Evolutionary conservation across 92 coral and sea anemone genomes (phyloP).

Genomic region (Heteractis magnifica): DNA sequence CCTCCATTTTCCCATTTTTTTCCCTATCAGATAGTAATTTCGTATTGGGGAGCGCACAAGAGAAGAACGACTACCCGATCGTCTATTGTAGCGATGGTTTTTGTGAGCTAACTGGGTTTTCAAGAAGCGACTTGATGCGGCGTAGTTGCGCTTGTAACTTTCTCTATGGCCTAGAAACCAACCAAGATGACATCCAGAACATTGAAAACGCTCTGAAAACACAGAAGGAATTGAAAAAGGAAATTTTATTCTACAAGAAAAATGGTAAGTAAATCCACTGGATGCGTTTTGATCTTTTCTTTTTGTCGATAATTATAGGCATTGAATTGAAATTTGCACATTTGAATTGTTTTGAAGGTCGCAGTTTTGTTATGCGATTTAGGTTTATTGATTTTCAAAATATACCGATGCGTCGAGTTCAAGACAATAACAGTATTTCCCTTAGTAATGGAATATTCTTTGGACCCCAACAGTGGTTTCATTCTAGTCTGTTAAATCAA

Average conservation of each 20-base stretch:
- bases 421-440: conserved; percentile 21
- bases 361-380: conserved; percentile 26
- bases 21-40: conserved; percentile 83
- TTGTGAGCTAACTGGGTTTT: conserved; percentile 90
- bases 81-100: conserved; percentile 98
- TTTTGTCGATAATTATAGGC: conserved; percentile 16
- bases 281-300: conserved; percentile 8
- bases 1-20: background rate
- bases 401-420: conserved; percentile 12
- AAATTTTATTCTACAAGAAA: conserved; percentile 78
- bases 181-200: conserved; percentile 69
- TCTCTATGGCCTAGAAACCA: conserved; percentile 80
- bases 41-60: conserved; percentile 94
- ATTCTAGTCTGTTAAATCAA: conserved; percentile 7
- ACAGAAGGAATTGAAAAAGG: conserved; percentile 77
- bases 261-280: conserved; percentile 62
- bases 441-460: conserved; percentile 13
- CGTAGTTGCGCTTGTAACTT: conserved; percentile 85
- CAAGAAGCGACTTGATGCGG: conserved; percentile 90
- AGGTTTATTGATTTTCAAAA: conserved; percentile 28
- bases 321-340: conserved; percentile 12
- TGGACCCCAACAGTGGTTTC: conserved; percentile 25
- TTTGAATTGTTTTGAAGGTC: conserved; percentile 22
- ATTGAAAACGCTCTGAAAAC: conserved; percentile 72
- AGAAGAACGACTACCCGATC: conserved; percentile 87